phyloP scores from a whole-genome alignment of 1,140 invertebrate species.

The Leptopilina clavipes region DNA sequence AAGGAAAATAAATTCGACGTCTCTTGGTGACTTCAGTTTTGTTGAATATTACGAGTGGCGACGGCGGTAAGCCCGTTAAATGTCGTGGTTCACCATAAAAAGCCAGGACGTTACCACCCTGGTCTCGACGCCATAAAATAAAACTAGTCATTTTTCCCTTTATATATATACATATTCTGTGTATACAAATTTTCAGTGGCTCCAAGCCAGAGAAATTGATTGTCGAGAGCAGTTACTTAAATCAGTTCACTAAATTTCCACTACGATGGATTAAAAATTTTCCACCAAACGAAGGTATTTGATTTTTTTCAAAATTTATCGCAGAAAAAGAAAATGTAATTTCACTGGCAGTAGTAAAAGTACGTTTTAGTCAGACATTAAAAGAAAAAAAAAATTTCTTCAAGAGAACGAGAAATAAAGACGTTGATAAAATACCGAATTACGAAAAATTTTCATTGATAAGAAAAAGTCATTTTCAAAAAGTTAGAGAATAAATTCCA shows the following conservation, averaged over 20 bases:
- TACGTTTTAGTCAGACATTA: background rate
- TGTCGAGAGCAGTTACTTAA: constrained; percentile 3
- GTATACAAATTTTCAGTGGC: background rate
- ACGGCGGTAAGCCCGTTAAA: constrained; percentile 71
- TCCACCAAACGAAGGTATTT: too few species aligned
- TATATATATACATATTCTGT: background rate
- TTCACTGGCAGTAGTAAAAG: background rate
- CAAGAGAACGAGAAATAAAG: too few species aligned
- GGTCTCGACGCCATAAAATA: constrained; percentile 65
- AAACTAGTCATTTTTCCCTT: constrained; percentile 59
- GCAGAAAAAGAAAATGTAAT: too few species aligned
- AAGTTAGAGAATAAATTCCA: background rate
- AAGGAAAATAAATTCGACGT: constrained; percentile 37
- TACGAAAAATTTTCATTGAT: too few species aligned
- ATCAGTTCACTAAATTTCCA: background rate
- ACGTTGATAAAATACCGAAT: too few species aligned
- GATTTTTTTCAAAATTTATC: too few species aligned
- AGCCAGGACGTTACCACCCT: constrained; percentile 62
- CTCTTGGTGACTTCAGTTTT: constrained; percentile 58
- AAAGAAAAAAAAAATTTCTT: too few species aligned
- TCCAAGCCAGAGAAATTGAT: constrained; percentile 22
- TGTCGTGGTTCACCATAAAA: constrained; percentile 75
- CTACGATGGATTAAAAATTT: too few species aligned
- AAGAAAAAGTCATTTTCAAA: background rate
- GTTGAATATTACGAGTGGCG: constrained; percentile 62